phyloP scores from a whole-genome alignment of 2,113 vertebrate species.

The Oenanthe melanoleuca region DNA sequence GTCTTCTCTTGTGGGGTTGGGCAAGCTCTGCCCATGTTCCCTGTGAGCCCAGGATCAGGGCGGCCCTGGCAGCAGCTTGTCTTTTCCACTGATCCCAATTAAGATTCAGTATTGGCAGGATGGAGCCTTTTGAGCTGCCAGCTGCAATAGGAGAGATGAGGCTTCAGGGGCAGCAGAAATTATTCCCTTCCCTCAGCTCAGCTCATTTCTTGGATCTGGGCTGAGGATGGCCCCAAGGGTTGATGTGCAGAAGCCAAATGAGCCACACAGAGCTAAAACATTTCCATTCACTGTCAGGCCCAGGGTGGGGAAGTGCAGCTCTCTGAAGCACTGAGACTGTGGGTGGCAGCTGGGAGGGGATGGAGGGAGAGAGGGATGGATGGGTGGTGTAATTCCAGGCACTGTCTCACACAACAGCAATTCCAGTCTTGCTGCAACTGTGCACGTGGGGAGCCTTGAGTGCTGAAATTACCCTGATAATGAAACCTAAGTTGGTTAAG shows the following conservation, averaged over 20 bases:
- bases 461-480: rapidly evolving
- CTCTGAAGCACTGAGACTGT: background rate
- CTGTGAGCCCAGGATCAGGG: background rate
- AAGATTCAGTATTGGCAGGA: conserved; percentile 51
- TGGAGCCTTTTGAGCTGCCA: conserved; percentile 34
- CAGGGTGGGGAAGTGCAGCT: background rate
- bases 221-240: conserved; percentile 12
- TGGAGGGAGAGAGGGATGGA: background rate
- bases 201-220: conserved; percentile 31
- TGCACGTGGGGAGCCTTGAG: rapidly evolving
- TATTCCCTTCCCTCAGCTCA: conserved; percentile 18
- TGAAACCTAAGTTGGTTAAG: rapidly evolving
- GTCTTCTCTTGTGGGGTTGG: background rate
- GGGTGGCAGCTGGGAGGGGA: background rate
- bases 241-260: conserved; percentile 20
- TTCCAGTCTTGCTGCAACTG: background rate
- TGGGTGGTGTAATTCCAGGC: background rate
- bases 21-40: background rate
- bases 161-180: conserved; percentile 53
- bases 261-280: conserved; percentile 40
- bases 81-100: conserved; percentile 67
- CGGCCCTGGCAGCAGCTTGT: conserved; percentile 43
- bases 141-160: conserved; percentile 47
- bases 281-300: conserved; percentile 9
- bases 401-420: background rate